Conservation (phyloP, 1,140 invertebrate genomes). For the Trichoplusia ni region DNA sequence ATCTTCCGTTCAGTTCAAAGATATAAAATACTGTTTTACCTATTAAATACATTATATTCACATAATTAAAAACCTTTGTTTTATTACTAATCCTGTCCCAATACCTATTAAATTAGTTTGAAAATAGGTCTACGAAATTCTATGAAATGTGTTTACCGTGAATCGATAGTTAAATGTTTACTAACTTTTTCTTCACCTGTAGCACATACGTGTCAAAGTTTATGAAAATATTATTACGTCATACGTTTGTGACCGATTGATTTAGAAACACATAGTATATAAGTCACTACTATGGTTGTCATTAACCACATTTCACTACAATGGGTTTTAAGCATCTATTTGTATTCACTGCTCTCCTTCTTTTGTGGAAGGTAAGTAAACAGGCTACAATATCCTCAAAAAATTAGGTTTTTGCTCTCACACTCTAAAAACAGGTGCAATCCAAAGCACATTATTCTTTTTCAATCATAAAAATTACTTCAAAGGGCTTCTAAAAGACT, state of each 20-base stretch:
- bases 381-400: neutral
- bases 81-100: too few species aligned
- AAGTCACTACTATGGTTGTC: constrained; percentile 44
- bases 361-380: constrained; percentile 43
- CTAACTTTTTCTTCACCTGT: too few species aligned
- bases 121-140: neutral
- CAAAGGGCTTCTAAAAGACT: too few species aligned
- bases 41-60: too few species aligned
- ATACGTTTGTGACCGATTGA: constrained; percentile 49
- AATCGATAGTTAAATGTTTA: constrained; percentile 2
- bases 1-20: too few species aligned
- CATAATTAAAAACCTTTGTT: too few species aligned
- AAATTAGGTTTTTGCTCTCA: too few species aligned
- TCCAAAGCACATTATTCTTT: too few species aligned
- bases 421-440: neutral
- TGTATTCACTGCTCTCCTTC: constrained; percentile 39
- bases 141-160: neutral
- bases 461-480: too few species aligned
- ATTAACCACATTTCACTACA: constrained; percentile 48
- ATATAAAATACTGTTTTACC: too few species aligned
- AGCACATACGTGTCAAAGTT: constrained; percentile 40
- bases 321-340: constrained; percentile 48
- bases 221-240: constrained; percentile 30
- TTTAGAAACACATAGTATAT: constrained; percentile 68
- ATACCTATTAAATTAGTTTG: neutral